Evolutionary conservation across 2,797 vertebrate species (phyloP), one percentile per base, ranked within the genome.

Genomic region (Vireo griseus): DNA sequence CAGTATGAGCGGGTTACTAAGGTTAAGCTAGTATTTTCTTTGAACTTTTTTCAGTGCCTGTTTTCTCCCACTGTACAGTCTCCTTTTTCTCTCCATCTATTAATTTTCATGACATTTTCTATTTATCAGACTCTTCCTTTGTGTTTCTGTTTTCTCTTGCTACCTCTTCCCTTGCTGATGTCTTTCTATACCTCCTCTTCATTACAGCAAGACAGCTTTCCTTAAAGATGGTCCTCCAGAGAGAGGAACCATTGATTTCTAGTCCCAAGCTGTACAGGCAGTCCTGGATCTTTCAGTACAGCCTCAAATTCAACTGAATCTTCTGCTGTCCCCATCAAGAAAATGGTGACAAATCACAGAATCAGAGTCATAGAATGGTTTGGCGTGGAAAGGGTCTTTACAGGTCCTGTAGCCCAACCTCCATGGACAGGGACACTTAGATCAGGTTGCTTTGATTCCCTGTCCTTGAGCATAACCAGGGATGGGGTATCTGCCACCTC

Each of bases 1-100:
- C 77, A 90, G 73, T 95, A 29, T 90, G 93, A 94, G 90, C 5
- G 77, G 95, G 96, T 97, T 96, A 88, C 89, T 59, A 57, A 96
- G 95, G 96, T 95, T 97, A 97, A 97, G 92, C 77, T 94, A 91
- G 88, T 83, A 86, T 89, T 92, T 88, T 86, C 92, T 96, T 96
- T 97, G 92, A 97, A 97, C 92, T 95, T 79, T 92, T 85, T 78
- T 78, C 80, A 80, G 82, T 78, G 35, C 58, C 61, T 83, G 44
- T 93, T 94, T 96, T 93, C 52, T 94, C 71, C 50, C 71, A 67
- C 68, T 82, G 39, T 73, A 74, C 54, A 44, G 29, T 80, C 67
- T 51, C 33, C 45, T 55, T 95, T 88, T 79, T 71, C 65, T 92
- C 66, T 91, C 67, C 82, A 73, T 93, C 66, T 94, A 94, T 96